Conservation (phyloP, 2,797 vertebrate genomes). For the Lutjanus argentimaculatus region DNA sequence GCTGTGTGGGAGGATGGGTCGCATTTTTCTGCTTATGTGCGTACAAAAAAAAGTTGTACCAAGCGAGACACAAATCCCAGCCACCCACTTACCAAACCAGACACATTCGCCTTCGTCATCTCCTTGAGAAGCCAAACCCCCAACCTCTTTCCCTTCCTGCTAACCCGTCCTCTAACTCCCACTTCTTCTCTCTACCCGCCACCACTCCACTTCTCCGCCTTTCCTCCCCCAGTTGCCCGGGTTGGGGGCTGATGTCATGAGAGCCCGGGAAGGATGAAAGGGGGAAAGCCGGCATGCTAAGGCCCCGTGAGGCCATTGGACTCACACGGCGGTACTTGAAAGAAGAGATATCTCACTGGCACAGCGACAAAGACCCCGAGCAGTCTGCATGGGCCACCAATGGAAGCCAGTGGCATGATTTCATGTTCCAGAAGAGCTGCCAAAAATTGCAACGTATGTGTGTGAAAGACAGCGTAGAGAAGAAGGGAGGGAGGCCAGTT, state of each 20-base stretch:
- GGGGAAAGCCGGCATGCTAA: conserved; percentile 52
- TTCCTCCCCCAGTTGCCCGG: conserved; percentile 20
- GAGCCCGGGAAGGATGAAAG: conserved; percentile 76
- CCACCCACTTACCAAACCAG: conserved; percentile 56
- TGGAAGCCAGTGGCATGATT: conserved; percentile 73
- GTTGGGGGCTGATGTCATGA: conserved; percentile 77
- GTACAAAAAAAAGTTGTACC: conserved; percentile 22
- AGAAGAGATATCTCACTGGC: conserved; percentile 79
- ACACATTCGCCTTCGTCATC: conserved; percentile 55
- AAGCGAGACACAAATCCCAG: conserved; percentile 52
- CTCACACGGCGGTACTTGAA: conserved; percentile 65
- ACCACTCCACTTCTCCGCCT: conserved; percentile 21
- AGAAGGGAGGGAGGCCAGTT: conserved; percentile 40
- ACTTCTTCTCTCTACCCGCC: conserved; percentile 30
- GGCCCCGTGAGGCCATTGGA: conserved; percentile 59
- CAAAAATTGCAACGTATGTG: conserved; percentile 65
- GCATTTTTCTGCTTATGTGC: conserved; percentile 59
- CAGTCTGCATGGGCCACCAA: conserved; percentile 44
- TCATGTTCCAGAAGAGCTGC: conserved; percentile 78
- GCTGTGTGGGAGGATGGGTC: conserved; percentile 65
- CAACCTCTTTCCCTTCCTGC: conserved; percentile 28
- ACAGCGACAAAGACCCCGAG: conserved; percentile 68
- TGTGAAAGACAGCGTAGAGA: conserved; percentile 53
- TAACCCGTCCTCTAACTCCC: conserved; percentile 36
- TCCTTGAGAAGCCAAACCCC: conserved; percentile 48